phyloP scores from a whole-genome alignment of 2,797 vertebrate species.

The Pogoniulus pusillus region DNA sequence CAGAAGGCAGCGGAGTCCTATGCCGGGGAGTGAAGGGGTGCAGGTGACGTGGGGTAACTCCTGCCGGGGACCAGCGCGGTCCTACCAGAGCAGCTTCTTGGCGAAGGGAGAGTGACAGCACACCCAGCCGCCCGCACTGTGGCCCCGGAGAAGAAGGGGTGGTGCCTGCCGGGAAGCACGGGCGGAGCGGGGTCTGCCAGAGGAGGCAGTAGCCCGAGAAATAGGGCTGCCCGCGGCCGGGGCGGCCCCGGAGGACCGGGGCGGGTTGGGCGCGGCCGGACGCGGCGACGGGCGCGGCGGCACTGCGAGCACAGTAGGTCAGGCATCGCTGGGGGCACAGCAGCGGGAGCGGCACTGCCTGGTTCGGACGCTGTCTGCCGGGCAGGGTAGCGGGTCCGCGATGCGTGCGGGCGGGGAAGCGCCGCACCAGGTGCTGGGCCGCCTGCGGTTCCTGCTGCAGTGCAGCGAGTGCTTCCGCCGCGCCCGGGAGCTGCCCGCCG shows the following conservation, averaged over 20 bases:
- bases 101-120: background rate
- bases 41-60: background rate
- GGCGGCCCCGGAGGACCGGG: background rate
- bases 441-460: constrained; percentile 88
- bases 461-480: constrained; percentile 84
- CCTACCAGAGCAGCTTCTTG: background rate
- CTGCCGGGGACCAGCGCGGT: background rate
- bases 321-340: background rate
- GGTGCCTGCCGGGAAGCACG: background rate
- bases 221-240: background rate
- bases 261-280: background rate
- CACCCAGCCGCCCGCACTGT: too few species aligned
- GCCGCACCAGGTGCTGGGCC: constrained; percentile 73
- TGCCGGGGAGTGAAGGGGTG: rapidly evolving
- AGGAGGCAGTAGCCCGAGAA: background rate
- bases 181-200: background rate
- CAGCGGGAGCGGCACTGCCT: background rate
- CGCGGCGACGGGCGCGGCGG: background rate
- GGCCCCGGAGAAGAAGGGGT: background rate
- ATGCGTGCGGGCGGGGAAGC: constrained; percentile 12
- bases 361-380: too few species aligned
- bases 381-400: background rate
- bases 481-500: constrained; percentile 79
- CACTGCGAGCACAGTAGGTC: background rate
- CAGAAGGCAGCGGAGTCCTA: background rate